These are phyloP conservation scores for Cyprinus carpio DNA, from an alignment of 2,113 vertebrate genomes.

Conservation along the genomic window DNA sequence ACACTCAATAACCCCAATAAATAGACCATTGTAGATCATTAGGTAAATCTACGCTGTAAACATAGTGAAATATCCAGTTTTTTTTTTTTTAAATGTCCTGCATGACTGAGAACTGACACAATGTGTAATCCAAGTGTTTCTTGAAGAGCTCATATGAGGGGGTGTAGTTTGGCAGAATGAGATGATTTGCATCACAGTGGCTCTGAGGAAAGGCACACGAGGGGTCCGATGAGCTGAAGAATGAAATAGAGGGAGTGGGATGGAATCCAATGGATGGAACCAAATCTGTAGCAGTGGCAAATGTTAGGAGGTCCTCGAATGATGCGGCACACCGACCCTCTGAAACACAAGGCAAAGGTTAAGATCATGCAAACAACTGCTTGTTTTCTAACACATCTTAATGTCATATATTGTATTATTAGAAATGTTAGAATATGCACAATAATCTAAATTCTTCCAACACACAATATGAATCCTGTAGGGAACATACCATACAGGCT, in stretches of 20 bases:
- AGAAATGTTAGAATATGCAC: neutral
- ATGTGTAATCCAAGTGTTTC: slow-evolving; percentile 83
- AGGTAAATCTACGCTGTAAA: neutral
- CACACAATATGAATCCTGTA: neutral
- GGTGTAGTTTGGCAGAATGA: slow-evolving; percentile 82
- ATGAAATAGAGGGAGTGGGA: slow-evolving; percentile 81
- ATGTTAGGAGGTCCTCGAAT: slow-evolving; percentile 84
- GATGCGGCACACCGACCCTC: slow-evolving; percentile 82
- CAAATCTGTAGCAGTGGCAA: slow-evolving; percentile 78
- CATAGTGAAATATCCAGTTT: neutral
- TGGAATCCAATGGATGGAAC: slow-evolving; percentile 79
- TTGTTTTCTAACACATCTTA: neutral
- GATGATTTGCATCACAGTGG: slow-evolving; percentile 73
- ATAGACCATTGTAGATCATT: slow-evolving; percentile 12
- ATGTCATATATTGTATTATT: neutral
- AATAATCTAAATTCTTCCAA: neutral
- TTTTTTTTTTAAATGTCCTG: slow-evolving; percentile 41
- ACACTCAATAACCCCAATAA: neutral
- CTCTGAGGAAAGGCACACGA: slow-evolving; percentile 76
- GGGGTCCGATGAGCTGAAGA: slow-evolving; percentile 66
- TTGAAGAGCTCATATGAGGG: slow-evolving; percentile 83
- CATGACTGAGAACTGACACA: slow-evolving; percentile 74
- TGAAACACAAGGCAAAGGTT: slow-evolving; percentile 60
- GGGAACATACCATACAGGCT: slow-evolving; percentile 80
- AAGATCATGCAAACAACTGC: neutral